Evolutionary conservation across 1,140 invertebrate genomes (phyloP), one percentile per base, ranked within the genome.

Genomic region (Diorhabda sublineata): DNA sequence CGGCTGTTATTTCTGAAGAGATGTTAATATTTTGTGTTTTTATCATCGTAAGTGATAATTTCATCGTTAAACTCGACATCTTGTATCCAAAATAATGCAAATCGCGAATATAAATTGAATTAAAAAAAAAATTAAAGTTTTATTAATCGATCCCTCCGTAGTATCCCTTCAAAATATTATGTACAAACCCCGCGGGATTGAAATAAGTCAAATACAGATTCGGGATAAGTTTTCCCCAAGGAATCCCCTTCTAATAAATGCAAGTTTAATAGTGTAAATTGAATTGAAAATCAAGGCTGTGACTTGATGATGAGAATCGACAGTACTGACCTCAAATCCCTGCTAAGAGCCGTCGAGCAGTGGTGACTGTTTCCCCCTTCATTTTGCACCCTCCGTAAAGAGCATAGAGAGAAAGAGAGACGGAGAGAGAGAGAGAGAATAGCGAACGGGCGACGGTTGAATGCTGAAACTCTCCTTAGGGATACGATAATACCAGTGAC

Each of bases 221-320:
- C 47, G 47, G 47, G 47, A n/a, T 52, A 52, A 52, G 47, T 47
- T 58, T 45, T 67, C 67, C 70, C 68, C 70, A 26, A 63, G 64
- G 66, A 63, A 63, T 44, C 42, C 45, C 45, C 60, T 64, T 66
- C 71, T 73, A 75, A 75, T 73, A 75, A 75, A 75, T 75, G 74
- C 74, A 71, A 68, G 68, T 71, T 75, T 75, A 75, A 75, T 75
- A 75, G 74, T 75, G 74, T 73, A 72, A 75, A 75, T 73, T 75
- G 71, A 75, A 73, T 75, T 68, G 67, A 73, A 75, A 78, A 76
- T 75, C 75, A 74, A 68, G 71, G 73, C 70, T 74, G 74, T 79
- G 78, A 79, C 78, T 79, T 75, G 74, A 69, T 78, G 78, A 79
- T 78, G 76, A 74, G 74, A 76, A 76, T 76, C 76, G 78, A 78